Conservation (phyloP, 64 coral and sea anemone species). For the Catalaphyllia jardinei region DNA sequence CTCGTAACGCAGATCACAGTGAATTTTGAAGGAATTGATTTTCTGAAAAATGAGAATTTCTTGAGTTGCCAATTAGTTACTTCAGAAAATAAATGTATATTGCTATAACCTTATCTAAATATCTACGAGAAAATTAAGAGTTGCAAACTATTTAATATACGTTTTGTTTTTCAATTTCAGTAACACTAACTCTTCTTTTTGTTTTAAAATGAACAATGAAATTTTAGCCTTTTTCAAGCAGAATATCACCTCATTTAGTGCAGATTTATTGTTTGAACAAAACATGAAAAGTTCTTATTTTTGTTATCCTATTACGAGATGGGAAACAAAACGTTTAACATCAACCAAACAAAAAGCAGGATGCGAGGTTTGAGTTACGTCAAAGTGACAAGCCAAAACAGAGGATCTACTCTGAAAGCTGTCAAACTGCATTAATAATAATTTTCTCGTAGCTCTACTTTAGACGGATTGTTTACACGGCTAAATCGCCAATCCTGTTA, state of each 20-base stretch:
- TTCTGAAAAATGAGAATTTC: neutral
- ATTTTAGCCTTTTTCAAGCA: neutral
- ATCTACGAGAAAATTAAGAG: neutral
- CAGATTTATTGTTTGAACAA: slow-evolving; percentile 13
- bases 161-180: too few relatives aligned
- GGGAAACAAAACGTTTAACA: neutral
- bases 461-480: neutral
- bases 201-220: neutral
- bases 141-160: neutral
- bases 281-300: neutral
- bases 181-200: neutral
- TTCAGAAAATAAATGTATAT: neutral
- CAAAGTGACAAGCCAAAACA: neutral
- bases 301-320: neutral
- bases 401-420: neutral
- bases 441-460: neutral
- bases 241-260: neutral
- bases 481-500: neutral
- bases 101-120: neutral
- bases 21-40: neutral
- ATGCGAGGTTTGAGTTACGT: neutral
- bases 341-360: neutral
- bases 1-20: neutral
- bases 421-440: neutral
- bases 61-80: neutral